Conservation (phyloP, 2,888 invertebrate genomes). For the Schizotus pectinicornis region DNA sequence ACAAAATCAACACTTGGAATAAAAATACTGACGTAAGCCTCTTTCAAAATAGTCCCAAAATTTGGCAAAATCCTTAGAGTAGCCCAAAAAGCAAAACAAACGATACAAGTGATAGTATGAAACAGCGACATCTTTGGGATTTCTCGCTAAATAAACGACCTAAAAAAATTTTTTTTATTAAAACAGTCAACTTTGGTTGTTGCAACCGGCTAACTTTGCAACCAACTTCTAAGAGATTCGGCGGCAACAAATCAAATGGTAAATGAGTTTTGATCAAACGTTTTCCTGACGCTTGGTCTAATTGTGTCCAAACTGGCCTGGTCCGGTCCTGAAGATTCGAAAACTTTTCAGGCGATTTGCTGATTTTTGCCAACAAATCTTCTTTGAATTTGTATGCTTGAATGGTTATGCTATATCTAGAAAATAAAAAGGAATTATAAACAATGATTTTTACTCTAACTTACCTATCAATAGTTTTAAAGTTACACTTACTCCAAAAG, state of each 20-base stretch:
- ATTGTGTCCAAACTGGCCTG: conserved; percentile 66
- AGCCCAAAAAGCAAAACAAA: too few species aligned
- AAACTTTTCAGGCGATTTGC: conserved; percentile 60
- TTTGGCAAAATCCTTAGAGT: too few species aligned
- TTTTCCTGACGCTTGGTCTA: conserved; percentile 58
- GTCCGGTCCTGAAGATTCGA: conserved; percentile 66
- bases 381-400: conserved; percentile 60
- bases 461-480: too few species aligned
- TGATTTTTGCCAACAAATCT: conserved; percentile 67
- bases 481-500: conserved; percentile 76
- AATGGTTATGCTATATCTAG: background rate
- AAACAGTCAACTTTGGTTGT: background rate
- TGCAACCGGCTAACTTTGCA: conserved; percentile 57
- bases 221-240: conserved; percentile 63
- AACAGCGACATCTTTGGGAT: too few species aligned
- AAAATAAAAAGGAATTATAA: too few species aligned
- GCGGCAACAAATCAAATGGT: conserved; percentile 75
- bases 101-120: too few species aligned
- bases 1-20: too few species aligned
- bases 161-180: background rate
- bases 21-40: too few species aligned
- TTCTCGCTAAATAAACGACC: conserved; percentile 60
- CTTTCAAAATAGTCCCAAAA: too few species aligned
- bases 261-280: conserved; percentile 77
- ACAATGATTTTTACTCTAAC: too few species aligned